Evolutionary conservation across 2,113 vertebrate species (phyloP), one percentile per base, ranked within the genome.

Genomic region (Coryphaenoides rupestris): DNA sequence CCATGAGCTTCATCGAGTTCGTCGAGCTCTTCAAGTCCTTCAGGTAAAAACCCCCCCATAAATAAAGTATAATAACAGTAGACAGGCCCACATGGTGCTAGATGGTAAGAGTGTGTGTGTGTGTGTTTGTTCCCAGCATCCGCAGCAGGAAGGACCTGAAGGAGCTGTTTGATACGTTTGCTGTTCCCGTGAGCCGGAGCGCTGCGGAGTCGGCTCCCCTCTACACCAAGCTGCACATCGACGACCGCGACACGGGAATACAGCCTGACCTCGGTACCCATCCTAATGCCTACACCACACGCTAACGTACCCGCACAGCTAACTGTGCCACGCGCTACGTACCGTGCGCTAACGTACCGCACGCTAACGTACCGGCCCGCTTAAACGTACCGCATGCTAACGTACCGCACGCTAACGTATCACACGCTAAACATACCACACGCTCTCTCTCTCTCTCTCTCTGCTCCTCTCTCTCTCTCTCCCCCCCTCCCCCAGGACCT

Each of bases 1-100:
- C 90, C 61, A 98, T 99, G 95, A 98, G 91, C 79, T 99, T 98
- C 70, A 90, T 95, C 7, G 96, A 98, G 75, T 99, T 99, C 78
- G 95, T 99, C 5, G 97, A 98, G 74, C 95, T 99, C 75, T 99
- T 98, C 88, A 99, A 99, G 72, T 98, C 97, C 21, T 99, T 99
- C 91, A 98, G 96, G 97, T 99, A 90, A n/a, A 59, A 57, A 4
- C 33, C 33, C 5, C n/a, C n/a, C n/a, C n/a, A n/a, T n/a, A n/a
- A n/a, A n/a, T n/a, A n/a, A n/a, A n/a, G n/a, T n/a, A n/a, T n/a
- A n/a, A n/a, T n/a, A n/a, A n/a, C n/a, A n/a, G n/a, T n/a, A n/a
- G 33, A 40, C 33, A 40, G 33, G 33, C 1, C 33, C 9, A 40
- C 7, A 12, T 40, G 9, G 7, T 7, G 33, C 13, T 0, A 10